These are phyloP conservation scores for Sycophila texana DNA, from an alignment of 2,888 invertebrate species.

Conservation along the genomic window DNA sequence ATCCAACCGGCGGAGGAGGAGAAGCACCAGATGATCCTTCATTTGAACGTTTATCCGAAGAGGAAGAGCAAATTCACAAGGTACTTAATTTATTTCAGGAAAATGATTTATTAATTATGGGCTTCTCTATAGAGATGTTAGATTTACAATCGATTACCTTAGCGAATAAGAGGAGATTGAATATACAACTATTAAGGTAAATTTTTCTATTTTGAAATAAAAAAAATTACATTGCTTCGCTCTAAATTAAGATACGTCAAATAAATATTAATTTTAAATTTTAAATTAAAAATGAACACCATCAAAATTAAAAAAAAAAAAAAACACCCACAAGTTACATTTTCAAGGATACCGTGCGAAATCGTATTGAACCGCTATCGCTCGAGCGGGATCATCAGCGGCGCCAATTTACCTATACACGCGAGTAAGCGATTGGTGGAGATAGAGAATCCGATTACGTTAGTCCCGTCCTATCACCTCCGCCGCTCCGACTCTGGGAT, in stretches of 20 bases:
- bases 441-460: conserved; percentile 36
- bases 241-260: no score
- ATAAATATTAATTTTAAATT: no score
- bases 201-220: no score
- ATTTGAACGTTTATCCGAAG: conserved; percentile 81
- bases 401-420: not conserved
- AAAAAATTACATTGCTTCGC: no score
- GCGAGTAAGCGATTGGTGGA: conserved; percentile 12
- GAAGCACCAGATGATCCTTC: conserved; percentile 80
- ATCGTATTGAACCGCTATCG: not conserved
- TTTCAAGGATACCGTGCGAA: not conserved
- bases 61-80: conserved; percentile 72
- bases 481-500: not conserved
- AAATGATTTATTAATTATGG: no score
- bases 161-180: no score
- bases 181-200: no score
- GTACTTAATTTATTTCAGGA: conserved; percentile 57
- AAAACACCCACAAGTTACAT: not conserved
- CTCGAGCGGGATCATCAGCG: not conserved
- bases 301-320: not conserved
- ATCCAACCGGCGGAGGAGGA: conserved; percentile 67
- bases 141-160: no score
- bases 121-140: no score
- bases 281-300: no score
- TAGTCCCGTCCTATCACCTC: conserved; percentile 32